These are phyloP conservation scores for Tortrix viridana DNA, from an alignment of 2,888 invertebrate species.

Conservation along the genomic window DNA sequence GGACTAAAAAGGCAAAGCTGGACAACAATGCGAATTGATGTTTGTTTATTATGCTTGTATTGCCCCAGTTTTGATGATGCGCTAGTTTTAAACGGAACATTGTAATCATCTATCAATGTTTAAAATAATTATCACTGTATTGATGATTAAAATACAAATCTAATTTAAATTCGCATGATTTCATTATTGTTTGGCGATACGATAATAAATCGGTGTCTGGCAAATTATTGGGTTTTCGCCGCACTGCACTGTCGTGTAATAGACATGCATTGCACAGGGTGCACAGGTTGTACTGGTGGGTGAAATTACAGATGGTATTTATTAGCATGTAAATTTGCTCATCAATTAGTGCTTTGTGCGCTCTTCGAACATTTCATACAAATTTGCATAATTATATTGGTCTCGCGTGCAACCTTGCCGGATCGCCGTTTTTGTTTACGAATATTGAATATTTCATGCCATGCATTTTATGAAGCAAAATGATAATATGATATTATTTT, in stretches of 20 bases:
- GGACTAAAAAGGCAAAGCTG: too few relatives aligned
- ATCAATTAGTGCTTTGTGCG: conserved; percentile 64
- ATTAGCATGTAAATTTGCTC: conserved; percentile 75
- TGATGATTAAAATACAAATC: not conserved
- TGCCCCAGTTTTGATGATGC: too few relatives aligned
- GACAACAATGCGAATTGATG: too few relatives aligned
- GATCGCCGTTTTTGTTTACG: conserved; percentile 29
- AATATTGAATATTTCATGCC: conserved; percentile 22
- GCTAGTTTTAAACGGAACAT: too few relatives aligned
- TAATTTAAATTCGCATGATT: too few relatives aligned
- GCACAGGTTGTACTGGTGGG: conserved; percentile 35
- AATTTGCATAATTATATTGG: conserved; percentile 69
- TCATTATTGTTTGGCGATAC: too few relatives aligned
- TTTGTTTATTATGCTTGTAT: too few relatives aligned
- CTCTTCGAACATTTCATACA: conserved; percentile 55
- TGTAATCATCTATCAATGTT: not conserved
- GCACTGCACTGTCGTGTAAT: conserved; percentile 15
- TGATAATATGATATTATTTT: not conserved
- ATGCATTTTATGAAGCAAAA: not conserved
- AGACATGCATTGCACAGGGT: not conserved
- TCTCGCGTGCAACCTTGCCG: conserved; percentile 43
- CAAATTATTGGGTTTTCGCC: conserved; percentile 25
- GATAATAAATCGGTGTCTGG: too few relatives aligned
- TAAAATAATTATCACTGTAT: not conserved
- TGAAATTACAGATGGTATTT: conserved; percentile 54